Percentiles rank a stretch among this genome's conserved stretches.
Conservation (phyloP, 2,888 invertebrate species). For the Hydroisotoma schaefferi region DNA sequence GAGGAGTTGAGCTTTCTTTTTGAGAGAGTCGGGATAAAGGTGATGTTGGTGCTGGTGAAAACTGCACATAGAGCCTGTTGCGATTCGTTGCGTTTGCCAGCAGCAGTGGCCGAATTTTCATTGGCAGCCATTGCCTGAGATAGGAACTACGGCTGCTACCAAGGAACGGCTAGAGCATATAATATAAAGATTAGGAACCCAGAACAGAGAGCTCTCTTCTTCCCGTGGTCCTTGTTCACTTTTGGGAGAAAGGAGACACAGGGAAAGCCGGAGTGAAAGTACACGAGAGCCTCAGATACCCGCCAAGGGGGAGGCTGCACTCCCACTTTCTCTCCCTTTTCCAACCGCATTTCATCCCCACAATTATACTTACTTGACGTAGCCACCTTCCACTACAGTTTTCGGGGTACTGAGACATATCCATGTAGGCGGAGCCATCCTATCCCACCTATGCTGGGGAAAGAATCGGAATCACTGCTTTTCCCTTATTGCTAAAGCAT, state of each 20-base stretch:
- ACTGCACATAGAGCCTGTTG: slow-evolving; percentile 15
- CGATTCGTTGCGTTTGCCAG: slow-evolving; percentile 5
- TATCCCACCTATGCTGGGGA: too few species aligned
- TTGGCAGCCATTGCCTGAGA: slow-evolving; percentile 12
- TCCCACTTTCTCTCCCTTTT: background rate
- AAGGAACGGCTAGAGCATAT: background rate
- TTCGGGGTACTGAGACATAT: too few species aligned
- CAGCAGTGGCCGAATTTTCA: slow-evolving; percentile 7
- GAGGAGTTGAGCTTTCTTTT: too few species aligned
- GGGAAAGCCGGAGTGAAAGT: slow-evolving; percentile 11
- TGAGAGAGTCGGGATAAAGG: too few species aligned
- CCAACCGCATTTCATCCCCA: slow-evolving; percentile 5
- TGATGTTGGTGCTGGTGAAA: slow-evolving; percentile 13
- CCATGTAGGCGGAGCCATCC: too few species aligned
- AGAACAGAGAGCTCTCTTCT: background rate
- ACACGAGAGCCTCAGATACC: background rate
- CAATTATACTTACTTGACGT: too few species aligned
- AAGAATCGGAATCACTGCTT: too few species aligned
- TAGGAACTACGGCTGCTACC: too few species aligned
- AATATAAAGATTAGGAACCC: slow-evolving; percentile 1
- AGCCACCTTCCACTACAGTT: too few species aligned
- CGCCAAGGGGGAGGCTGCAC: slow-evolving; percentile 9
- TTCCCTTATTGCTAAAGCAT: too few species aligned
- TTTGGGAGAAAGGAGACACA: background rate
- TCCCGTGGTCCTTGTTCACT: slow-evolving; percentile 3